These are phyloP conservation scores for Thunnus thynnus DNA, from an alignment of 2,113 vertebrate genomes.

Conservation along the genomic window DNA sequence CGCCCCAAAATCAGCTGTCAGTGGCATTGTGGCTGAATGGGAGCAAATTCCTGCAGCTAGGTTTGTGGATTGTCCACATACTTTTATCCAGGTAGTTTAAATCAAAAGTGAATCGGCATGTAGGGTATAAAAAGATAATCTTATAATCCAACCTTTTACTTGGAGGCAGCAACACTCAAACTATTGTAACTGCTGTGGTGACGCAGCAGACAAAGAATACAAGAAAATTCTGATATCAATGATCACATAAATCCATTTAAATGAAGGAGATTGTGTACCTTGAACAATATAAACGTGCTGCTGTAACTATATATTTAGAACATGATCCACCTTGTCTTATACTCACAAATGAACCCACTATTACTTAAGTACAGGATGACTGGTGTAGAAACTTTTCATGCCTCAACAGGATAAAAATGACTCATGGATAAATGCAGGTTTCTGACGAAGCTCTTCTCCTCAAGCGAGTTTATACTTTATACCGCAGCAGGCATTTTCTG, in stretches of 20 bases:
- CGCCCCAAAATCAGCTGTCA: too few relatives aligned
- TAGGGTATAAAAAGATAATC: not conserved
- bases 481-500: not conserved
- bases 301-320: conserved; percentile 22
- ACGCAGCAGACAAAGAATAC: not conserved
- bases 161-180: not conserved
- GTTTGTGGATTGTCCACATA: too few relatives aligned
- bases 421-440: conserved; percentile 51
- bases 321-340: conserved; percentile 40
- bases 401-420: conserved; percentile 76
- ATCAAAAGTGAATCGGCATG: not conserved
- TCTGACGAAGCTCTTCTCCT: conserved; percentile 35
- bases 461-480: not conserved
- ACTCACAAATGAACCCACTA: conserved; percentile 24
- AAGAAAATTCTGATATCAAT: not conserved
- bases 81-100: not conserved
- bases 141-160: conserved; percentile 6
- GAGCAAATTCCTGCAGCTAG: not conserved
- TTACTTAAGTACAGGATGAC: conserved; percentile 13
- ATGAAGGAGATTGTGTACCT: conserved; percentile 2
- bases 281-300: not conserved
- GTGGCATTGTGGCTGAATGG: not conserved
- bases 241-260: not conserved
- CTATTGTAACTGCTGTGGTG: not conserved
- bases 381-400: conserved; percentile 56